Conservation (phyloP, 2,113 vertebrate genomes). For the Erythrocercus mccallii region DNA sequence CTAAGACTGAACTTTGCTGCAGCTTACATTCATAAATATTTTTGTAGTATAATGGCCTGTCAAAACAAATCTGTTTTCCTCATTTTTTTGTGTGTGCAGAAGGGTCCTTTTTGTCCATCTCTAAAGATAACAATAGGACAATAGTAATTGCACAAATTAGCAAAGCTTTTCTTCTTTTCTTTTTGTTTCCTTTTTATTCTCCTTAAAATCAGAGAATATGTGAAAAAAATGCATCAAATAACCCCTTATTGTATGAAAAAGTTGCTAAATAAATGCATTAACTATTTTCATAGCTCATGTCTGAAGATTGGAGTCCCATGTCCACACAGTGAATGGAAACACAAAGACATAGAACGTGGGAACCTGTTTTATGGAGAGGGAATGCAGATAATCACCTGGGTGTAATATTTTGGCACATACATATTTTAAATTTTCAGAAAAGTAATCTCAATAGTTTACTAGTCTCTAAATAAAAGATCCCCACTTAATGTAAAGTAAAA, state of each 20-base stretch:
- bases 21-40: constrained; percentile 78
- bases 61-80: constrained; percentile 81
- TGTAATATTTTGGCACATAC: neutral
- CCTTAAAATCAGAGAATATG: neutral
- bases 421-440: neutral
- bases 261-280: neutral
- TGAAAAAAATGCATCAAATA: neutral
- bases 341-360: neutral
- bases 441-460: neutral
- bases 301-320: neutral
- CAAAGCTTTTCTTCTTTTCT: neutral
- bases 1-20: constrained; percentile 63
- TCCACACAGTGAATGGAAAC: neutral
- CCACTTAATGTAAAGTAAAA: neutral
- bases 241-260: neutral
- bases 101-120: constrained; percentile 56
- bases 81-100: constrained; percentile 43
- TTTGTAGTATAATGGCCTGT: constrained; percentile 75
- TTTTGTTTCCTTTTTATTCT: neutral
- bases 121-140: constrained; percentile 10
- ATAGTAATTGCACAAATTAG: neutral
- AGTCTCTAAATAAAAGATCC: neutral
- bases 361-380: neutral
- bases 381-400: neutral
- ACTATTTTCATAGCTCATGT: neutral